Percentiles rank a stretch among this genome's conserved stretches.
Evolutionary conservation across 2,888 invertebrate genomes (phyloP).

Genomic region (Drosophila flavopinicola): DNA sequence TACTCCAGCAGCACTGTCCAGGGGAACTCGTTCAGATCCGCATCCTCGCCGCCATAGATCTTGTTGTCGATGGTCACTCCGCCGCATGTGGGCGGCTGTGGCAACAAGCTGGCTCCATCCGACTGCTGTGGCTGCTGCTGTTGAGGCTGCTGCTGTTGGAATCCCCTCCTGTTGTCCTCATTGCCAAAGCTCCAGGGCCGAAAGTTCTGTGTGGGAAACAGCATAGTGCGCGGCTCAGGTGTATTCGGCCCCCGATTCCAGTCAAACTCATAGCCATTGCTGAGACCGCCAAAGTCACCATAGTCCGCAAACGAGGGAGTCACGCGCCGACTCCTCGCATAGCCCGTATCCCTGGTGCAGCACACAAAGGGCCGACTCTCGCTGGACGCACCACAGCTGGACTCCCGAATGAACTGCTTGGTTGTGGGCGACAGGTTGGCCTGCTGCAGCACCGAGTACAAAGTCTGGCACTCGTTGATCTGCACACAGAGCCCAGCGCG

Average conservation of each 20-base stretch:
- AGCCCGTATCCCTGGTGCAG: conserved; percentile 81
- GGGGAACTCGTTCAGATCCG: conserved; percentile 88
- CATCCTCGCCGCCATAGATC: conserved; percentile 87
- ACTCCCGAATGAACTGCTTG: conserved; percentile 73
- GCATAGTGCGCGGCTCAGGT: conserved; percentile 8
- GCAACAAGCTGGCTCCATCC: conserved; percentile 57
- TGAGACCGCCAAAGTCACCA: conserved; percentile 15
- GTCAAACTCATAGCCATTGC: conserved; percentile 34
- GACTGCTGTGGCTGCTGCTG: neutral
- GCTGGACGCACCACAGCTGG: conserved; percentile 72
- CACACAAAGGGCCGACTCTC: conserved; percentile 80
- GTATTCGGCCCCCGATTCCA: conserved; percentile 40
- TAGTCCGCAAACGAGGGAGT: conserved; percentile 43
- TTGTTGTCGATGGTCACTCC: conserved; percentile 84
- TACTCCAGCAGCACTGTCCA: conserved; percentile 90
- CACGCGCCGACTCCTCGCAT: conserved; percentile 40
- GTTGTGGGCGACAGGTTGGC: conserved; percentile 60
- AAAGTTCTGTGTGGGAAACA: conserved; percentile 33
- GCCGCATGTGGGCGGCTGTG: conserved; percentile 81
- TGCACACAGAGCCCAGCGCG: conserved; percentile 77
- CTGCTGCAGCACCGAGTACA: conserved; percentile 70
- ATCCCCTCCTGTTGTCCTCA: conserved; percentile 2
- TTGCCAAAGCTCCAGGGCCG: conserved; percentile 52
- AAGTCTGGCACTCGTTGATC: conserved; percentile 79
- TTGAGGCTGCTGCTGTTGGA: conserved; percentile 5